Conservation (phyloP, 2,797 vertebrate genomes). For the Hephaestus fuliginosus region DNA sequence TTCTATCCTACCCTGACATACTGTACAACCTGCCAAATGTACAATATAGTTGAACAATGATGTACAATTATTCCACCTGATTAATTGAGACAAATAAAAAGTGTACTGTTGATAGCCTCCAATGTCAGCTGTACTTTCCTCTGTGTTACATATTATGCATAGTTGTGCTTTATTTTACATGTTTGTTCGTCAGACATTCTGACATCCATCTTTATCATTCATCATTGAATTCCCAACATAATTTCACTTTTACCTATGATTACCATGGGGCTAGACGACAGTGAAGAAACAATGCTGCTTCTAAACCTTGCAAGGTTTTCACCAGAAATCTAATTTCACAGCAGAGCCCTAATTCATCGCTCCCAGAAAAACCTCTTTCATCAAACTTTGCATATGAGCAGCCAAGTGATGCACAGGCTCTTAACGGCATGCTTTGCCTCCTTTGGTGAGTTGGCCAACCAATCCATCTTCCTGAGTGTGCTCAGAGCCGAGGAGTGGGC, state of each 20-base stretch:
- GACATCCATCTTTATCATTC: slow-evolving; percentile 53
- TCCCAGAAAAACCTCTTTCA: slow-evolving; percentile 89
- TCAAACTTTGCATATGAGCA: slow-evolving; percentile 92
- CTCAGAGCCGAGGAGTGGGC: slow-evolving; percentile 87
- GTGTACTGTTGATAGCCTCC: slow-evolving; percentile 80
- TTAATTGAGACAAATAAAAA: slow-evolving; percentile 90
- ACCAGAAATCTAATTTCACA: slow-evolving; percentile 86
- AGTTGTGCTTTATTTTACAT: not conserved
- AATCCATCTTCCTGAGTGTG: slow-evolving; percentile 91
- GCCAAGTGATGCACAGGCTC: slow-evolving; percentile 89
- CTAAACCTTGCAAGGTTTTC: slow-evolving; percentile 76
- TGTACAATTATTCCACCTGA: slow-evolving; percentile 89
- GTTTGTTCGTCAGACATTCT: slow-evolving; percentile 15
- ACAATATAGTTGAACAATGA: slow-evolving; percentile 83
- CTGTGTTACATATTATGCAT: not conserved
- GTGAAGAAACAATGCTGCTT: slow-evolving; percentile 78
- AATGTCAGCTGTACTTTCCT: not conserved
- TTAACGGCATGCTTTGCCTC: slow-evolving; percentile 90
- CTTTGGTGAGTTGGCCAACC: slow-evolving; percentile 89
- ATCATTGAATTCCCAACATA: slow-evolving; percentile 44
- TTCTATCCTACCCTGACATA: slow-evolving; percentile 44
- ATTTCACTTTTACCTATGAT: slow-evolving; percentile 63
- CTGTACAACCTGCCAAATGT: slow-evolving; percentile 64
- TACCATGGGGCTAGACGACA: slow-evolving; percentile 37
- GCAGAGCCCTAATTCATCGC: slow-evolving; percentile 87